Evolutionary conservation across 1,140 invertebrate genomes (phyloP), one percentile per base, ranked within the genome.

Genomic region (Berghia stephanieae): DNA sequence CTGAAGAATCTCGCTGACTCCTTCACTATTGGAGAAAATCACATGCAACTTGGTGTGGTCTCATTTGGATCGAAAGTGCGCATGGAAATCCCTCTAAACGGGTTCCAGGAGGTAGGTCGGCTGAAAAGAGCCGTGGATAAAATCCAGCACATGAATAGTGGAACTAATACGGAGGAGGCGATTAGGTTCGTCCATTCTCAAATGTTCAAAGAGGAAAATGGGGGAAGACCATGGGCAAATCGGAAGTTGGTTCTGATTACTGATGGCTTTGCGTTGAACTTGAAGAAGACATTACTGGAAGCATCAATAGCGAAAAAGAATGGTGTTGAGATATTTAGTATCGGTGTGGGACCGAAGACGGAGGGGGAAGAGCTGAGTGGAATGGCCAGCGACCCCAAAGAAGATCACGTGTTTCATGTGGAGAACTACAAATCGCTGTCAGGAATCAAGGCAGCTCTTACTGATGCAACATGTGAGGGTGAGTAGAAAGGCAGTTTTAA

Each of bases 181-280:
- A 75, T 85, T 8, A 42, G 69, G 13, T 82, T 78, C 72, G 78
- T 80, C 10, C 79, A 80, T 16, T 72, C 77, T n/a, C 10, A 77
- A 8, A 84, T 81, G 82, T 86, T 84, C 71, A 75, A 70, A 68
- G 8, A 24, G n/a, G 70, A 79, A 44, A 67, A 82, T 40, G 83
- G 85, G 3, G 80, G 79, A 0, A 63, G 84, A 2, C 60, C 55
- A n/a, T 73, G 75, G 72, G 81, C 79, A 3, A 81, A 78, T 18
- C 82, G 83, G 60, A 78, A 84, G 42, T 44, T 82, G 2, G 71
- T 86, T 18, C 63, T 86, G 2, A 83, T 86, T 31, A 86, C 84
- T 0, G 85, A 86, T 36, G 85, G 85, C 16, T 77, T 70, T 34
- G 84, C 80, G 16, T 72, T 81, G 38, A 75, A 82, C 38, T 16